phyloP scores from a whole-genome alignment of 1,140 invertebrate genomes.

The Drosophila varians region DNA sequence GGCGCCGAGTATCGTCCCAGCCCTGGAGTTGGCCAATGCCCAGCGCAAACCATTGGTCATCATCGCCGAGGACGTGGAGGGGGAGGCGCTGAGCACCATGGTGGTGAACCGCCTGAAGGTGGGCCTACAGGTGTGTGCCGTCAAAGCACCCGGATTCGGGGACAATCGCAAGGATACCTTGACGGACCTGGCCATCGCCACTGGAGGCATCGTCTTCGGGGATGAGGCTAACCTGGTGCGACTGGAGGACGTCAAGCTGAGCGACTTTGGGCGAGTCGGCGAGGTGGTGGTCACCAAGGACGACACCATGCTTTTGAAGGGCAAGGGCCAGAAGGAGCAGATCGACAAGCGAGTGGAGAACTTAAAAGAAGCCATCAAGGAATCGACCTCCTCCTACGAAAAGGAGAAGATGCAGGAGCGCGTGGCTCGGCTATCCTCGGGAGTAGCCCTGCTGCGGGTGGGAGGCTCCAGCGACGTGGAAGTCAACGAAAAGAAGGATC shows the following conservation, averaged over 20 bases:
- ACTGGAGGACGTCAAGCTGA: slow-evolving; percentile 95
- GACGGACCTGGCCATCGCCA: slow-evolving; percentile 98
- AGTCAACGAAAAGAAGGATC: slow-evolving; percentile 99
- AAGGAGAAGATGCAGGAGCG: slow-evolving; percentile 99
- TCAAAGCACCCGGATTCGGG: slow-evolving; percentile 99
- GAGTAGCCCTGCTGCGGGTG: slow-evolving; percentile 97
- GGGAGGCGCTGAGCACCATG: slow-evolving; percentile 97
- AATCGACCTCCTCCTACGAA: slow-evolving; percentile 98
- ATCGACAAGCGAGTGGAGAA: slow-evolving; percentile 94
- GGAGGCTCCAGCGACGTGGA: slow-evolving; percentile 99
- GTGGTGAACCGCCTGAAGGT: slow-evolving; percentile 99
- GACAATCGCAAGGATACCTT: slow-evolving; percentile 99
- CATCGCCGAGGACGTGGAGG: slow-evolving; percentile 99
- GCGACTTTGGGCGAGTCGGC: slow-evolving; percentile 96
- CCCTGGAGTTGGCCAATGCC: slow-evolving; percentile 96
- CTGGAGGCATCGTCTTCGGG: slow-evolving; percentile 98
- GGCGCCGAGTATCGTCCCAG: slow-evolving; percentile 98
- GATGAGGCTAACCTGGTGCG: slow-evolving; percentile 99
- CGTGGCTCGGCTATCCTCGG: slow-evolving; percentile 95
- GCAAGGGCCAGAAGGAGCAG: slow-evolving; percentile 92
- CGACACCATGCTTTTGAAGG: slow-evolving; percentile 96
- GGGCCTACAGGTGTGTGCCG: slow-evolving; percentile 97
- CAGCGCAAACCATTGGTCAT: slow-evolving; percentile 97
- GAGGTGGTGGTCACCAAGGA: slow-evolving; percentile 99
- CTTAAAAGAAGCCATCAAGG: slow-evolving; percentile 96